Evolutionary conservation across 1,140 invertebrate genomes (phyloP).

Genomic region (Rhyacophila brunnea): DNA sequence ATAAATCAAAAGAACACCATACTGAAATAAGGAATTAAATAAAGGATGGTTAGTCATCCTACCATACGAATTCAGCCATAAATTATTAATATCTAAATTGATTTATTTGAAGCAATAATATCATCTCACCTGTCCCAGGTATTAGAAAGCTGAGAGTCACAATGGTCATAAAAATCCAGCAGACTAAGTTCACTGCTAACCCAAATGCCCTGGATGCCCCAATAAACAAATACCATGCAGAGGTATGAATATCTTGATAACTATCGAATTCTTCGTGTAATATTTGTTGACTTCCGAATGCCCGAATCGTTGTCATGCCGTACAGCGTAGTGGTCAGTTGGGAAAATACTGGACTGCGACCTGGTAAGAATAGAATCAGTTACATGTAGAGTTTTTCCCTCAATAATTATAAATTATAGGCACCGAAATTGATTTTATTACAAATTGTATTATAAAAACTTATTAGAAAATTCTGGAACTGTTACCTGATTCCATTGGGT

Average conservation of each 20-base stretch:
- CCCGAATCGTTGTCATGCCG: slow-evolving; percentile 68
- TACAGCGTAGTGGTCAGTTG: slow-evolving; percentile 66
- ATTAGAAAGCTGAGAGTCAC: slow-evolving; percentile 60
- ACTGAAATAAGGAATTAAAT: no score
- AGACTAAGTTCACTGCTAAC: slow-evolving; percentile 68
- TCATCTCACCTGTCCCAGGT: slow-evolving; percentile 1
- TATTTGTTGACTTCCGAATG: slow-evolving; percentile 57
- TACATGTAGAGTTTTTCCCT: no score
- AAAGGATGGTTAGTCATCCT: no score
- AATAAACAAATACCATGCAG: slow-evolving; percentile 64
- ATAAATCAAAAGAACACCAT: no score
- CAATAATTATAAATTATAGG: no score
- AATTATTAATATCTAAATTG: no score
- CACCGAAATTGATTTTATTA: no score
- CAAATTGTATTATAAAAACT: no score
- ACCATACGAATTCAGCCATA: no score
- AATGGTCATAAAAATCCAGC: slow-evolving; percentile 60
- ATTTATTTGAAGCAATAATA: no score
- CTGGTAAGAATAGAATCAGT: slow-evolving; percentile 44
- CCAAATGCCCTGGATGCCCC: slow-evolving; percentile 68
- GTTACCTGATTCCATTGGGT: no score
- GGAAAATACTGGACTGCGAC: slow-evolving; percentile 66
- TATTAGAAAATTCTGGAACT: no score
- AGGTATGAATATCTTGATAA: slow-evolving; percentile 49
- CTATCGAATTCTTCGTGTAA: slow-evolving; percentile 58